Percentiles rank a stretch among this genome's conserved stretches.
These are phyloP conservation scores for Sebastes oblongus DNA, from an alignment of 2,797 vertebrate genomes.

Conservation along the genomic window DNA sequence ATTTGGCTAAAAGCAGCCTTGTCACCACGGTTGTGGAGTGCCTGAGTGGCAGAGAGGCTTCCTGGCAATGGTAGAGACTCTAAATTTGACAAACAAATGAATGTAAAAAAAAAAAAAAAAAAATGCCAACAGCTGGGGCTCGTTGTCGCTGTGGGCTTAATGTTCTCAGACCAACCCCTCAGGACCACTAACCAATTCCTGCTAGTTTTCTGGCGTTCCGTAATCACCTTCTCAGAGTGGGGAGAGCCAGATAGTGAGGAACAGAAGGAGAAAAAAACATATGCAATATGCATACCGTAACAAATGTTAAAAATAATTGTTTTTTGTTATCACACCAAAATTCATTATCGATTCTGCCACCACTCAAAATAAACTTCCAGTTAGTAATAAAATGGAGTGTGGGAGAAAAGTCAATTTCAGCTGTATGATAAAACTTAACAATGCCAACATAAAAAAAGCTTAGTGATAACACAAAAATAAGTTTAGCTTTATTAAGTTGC, in stretches of 20 bases:
- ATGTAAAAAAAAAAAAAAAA: slow-evolving; percentile 25
- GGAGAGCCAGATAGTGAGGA: not conserved
- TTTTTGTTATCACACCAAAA: slow-evolving; percentile 28
- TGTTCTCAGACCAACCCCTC: slow-evolving; percentile 65
- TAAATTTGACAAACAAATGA: slow-evolving; percentile 76
- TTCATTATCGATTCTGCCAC: slow-evolving; percentile 33
- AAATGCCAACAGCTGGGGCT: slow-evolving; percentile 68
- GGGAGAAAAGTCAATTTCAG: slow-evolving; percentile 9
- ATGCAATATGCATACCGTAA: slow-evolving; percentile 20
- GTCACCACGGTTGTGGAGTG: slow-evolving; percentile 63
- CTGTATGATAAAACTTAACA: slow-evolving; percentile 17
- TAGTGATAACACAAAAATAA: slow-evolving; percentile 20
- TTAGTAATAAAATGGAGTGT: slow-evolving; percentile 3
- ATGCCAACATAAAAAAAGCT: slow-evolving; percentile 22
- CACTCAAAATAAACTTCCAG: slow-evolving; percentile 17
- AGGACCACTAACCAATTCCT: slow-evolving; percentile 63
- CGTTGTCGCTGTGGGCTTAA: slow-evolving; percentile 62
- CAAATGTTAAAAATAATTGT: slow-evolving; percentile 11
- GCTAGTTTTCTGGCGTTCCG: slow-evolving; percentile 49
- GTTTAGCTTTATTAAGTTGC: not conserved
- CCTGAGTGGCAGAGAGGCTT: slow-evolving; percentile 59
- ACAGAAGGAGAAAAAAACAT: not conserved
- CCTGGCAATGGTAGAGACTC: slow-evolving; percentile 61
- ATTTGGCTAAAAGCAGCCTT: slow-evolving; percentile 75
- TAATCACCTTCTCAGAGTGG: slow-evolving; percentile 39